Conservation (phyloP, 1,140 invertebrate species). For the Drosophila arawakana region DNA sequence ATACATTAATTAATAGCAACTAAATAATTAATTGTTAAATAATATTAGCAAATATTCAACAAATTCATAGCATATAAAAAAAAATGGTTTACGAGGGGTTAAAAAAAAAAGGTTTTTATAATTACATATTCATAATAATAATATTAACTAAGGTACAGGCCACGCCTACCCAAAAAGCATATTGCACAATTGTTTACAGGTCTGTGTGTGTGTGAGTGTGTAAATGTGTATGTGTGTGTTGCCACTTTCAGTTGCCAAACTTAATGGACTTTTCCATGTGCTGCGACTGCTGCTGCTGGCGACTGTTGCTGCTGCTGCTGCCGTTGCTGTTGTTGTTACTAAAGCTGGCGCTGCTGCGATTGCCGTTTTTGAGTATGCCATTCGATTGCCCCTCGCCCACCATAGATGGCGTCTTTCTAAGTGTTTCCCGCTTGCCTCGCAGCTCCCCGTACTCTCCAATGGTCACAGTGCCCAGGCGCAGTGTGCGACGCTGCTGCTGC, state of each 20-base stretch:
- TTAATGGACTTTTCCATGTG: slow-evolving; percentile 75
- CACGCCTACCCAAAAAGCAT: slow-evolving; percentile 23
- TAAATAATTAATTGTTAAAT: slow-evolving; percentile 52
- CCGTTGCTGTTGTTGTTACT: slow-evolving; percentile 31
- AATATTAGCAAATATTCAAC: slow-evolving; percentile 56
- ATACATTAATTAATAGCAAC: slow-evolving; percentile 60
- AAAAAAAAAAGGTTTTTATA: slow-evolving; percentile 33
- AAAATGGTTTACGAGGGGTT: slow-evolving; percentile 13
- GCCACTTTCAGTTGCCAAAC: slow-evolving; percentile 69
- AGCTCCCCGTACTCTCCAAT: slow-evolving; percentile 88
- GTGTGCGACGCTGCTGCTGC: slow-evolving; percentile 69
- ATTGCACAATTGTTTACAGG: slow-evolving; percentile 62
- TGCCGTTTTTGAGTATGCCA: slow-evolving; percentile 79
- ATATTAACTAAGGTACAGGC: slow-evolving; percentile 20
- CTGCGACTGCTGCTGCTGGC: slow-evolving; percentile 24
- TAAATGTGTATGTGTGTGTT: no score
- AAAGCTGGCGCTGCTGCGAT: slow-evolving; percentile 66
- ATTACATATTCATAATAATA: slow-evolving; percentile 9
- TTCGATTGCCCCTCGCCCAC: slow-evolving; percentile 47
- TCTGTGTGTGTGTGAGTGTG: neutral
- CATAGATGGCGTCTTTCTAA: slow-evolving; percentile 70
- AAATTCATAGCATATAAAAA: slow-evolving; percentile 16
- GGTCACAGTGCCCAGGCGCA: slow-evolving; percentile 86
- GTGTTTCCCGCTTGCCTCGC: slow-evolving; percentile 84
- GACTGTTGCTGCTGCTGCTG: slow-evolving; percentile 23